phyloP scores from a whole-genome alignment of 2,888 invertebrate species.

The Tiphia femorata region DNA sequence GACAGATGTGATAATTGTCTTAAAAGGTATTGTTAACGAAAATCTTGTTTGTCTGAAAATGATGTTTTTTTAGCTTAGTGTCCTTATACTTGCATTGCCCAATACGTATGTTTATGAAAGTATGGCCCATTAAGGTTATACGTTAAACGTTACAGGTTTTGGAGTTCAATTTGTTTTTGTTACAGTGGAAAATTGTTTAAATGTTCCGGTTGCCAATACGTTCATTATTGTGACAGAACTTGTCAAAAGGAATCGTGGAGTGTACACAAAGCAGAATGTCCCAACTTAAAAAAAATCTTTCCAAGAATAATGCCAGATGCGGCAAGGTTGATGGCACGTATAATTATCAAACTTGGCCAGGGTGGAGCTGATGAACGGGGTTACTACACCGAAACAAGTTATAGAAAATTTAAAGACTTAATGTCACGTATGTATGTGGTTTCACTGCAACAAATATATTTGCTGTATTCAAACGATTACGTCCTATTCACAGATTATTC shows the following conservation, averaged over 20 bases:
- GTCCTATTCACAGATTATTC: constrained; percentile 77
- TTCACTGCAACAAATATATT: not conserved
- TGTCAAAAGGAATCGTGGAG: constrained; percentile 89
- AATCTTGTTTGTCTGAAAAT: not conserved
- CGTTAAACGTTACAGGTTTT: constrained; percentile 3
- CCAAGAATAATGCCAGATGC: constrained; percentile 86
- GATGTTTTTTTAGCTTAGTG: not conserved
- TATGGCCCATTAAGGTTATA: too few relatives aligned
- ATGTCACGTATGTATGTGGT: constrained; percentile 85
- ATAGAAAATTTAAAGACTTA: constrained; percentile 85
- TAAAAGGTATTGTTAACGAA: constrained; percentile 41
- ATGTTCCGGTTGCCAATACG: constrained; percentile 87
- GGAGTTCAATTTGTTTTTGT: constrained; percentile 45
- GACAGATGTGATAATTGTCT: constrained; percentile 83
- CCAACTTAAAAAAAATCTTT: constrained; percentile 78
- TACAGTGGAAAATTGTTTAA: constrained; percentile 79
- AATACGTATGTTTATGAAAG: not conserved
- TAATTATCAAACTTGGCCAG: constrained; percentile 78
- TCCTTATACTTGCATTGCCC: too few relatives aligned
- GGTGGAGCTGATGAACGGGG: constrained; percentile 78
- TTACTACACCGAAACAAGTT: constrained; percentile 79
- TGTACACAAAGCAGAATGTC: constrained; percentile 87
- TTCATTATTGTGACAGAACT: constrained; percentile 83
- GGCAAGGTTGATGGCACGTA: constrained; percentile 82
- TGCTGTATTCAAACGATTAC: constrained; percentile 1